Conservation (phyloP, 2,113 vertebrate genomes). For the Ammodytes dubius region DNA sequence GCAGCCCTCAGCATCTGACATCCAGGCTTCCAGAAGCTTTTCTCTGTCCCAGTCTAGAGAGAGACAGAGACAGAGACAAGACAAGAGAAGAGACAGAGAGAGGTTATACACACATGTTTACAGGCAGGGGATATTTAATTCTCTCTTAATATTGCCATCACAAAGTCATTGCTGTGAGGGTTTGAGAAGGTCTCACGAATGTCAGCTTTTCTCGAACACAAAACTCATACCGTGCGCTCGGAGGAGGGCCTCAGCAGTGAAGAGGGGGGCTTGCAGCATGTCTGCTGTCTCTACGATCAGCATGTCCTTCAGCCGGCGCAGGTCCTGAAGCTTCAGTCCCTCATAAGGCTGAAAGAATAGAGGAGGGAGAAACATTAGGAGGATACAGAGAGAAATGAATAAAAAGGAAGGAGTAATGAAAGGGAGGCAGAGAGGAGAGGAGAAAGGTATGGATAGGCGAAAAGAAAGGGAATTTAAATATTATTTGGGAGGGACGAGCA, state of each 20-base stretch:
- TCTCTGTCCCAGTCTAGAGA: conserved; percentile 79
- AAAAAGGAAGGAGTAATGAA: neutral
- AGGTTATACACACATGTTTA: neutral
- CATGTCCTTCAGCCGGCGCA: conserved; percentile 97
- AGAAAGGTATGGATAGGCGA: neutral
- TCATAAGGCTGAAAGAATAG: conserved; percentile 89
- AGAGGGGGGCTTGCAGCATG: conserved; percentile 98
- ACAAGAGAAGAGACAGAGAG: neutral
- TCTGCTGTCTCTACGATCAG: conserved; percentile 98
- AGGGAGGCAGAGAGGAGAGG: neutral
- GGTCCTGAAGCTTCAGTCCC: conserved; percentile 95
- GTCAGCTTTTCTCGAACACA: neutral
- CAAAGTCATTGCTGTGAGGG: neutral
- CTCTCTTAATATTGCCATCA: neutral
- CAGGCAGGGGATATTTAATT: neutral
- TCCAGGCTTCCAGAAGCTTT: conserved; percentile 82
- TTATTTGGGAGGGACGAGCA: neutral
- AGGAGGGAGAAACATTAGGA: conserved; percentile 8
- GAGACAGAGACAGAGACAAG: neutral
- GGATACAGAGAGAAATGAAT: neutral
- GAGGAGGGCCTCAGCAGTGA: conserved; percentile 97
- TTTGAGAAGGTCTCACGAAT: conserved; percentile 4
- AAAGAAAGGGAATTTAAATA: neutral
- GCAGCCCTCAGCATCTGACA: conserved; percentile 79
- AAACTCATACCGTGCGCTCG: conserved; percentile 91